These are phyloP conservation scores for Aptenodytes patagonicus DNA, from an alignment of 2,113 vertebrate species.

Conservation along the genomic window DNA sequence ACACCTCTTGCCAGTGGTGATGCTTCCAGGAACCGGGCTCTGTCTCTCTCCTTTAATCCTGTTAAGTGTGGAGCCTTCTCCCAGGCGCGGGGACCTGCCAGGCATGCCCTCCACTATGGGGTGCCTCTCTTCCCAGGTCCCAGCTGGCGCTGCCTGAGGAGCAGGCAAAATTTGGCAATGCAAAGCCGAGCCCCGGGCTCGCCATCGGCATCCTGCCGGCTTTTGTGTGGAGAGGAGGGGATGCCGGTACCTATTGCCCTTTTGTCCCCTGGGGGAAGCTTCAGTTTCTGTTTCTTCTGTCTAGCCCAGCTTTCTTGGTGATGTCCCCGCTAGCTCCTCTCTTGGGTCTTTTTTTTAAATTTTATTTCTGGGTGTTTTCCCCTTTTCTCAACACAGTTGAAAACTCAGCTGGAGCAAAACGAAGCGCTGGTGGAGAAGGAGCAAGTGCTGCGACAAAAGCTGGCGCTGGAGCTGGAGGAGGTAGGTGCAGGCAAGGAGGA, in stretches of 20 bases:
- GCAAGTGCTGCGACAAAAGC: constrained; percentile 73
- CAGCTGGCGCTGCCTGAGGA: neutral
- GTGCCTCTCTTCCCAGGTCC: neutral
- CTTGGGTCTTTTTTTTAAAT: neutral
- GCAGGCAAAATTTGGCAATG: neutral
- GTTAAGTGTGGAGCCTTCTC: neutral
- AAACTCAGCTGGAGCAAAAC: constrained; percentile 75
- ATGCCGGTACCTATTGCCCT: neutral
- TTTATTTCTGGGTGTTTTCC: neutral
- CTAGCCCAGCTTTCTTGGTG: neutral
- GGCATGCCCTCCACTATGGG: neutral
- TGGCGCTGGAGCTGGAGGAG: constrained; percentile 81
- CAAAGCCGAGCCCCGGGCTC: neutral
- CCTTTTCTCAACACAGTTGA: constrained; percentile 69
- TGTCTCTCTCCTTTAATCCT: neutral
- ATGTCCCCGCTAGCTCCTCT: neutral
- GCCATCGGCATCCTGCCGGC: fast-evolving
- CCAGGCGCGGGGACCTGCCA: neutral
- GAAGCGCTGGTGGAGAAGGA: constrained; percentile 74
- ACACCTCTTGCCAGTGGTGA: fast-evolving
- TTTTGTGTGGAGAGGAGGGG: neutral
- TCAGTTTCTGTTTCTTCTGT: neutral
- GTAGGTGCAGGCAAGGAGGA: constrained; percentile 16
- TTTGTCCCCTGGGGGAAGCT: neutral
- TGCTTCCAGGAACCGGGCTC: neutral